phyloP scores from a whole-genome alignment of 2,888 invertebrate species.

The Melipona bicolor region DNA sequence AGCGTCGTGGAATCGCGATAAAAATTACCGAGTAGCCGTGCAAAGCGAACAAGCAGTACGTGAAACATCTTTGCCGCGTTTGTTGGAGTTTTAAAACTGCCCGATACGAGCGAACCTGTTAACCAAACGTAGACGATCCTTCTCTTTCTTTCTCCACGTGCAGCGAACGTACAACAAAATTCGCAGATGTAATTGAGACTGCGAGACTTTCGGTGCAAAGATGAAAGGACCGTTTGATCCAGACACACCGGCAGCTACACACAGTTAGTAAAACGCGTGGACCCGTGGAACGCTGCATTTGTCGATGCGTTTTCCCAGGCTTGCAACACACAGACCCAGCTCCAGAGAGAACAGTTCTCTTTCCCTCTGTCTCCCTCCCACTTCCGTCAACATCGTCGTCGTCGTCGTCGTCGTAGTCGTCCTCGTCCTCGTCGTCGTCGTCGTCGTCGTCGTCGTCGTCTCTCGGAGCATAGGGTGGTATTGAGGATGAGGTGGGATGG shows the following conservation, averaged over 20 bases:
- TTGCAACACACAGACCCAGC: conserved; percentile 51
- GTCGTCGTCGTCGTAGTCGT: conserved; percentile 36
- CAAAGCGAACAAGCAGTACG: not conserved
- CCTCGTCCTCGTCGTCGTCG: conserved; percentile 55
- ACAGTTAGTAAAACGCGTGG: conserved; percentile 36
- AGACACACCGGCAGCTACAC: conserved; percentile 45
- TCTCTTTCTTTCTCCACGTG: not conserved
- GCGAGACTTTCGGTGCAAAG: conserved; percentile 39
- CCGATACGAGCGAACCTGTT: not conserved
- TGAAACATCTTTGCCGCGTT: not conserved
- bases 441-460: conserved; percentile 38
- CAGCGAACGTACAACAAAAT: conserved; percentile 19
- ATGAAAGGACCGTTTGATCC: conserved; percentile 49
- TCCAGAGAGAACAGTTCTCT: conserved; percentile 62
- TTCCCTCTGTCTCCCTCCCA: conserved; percentile 41
- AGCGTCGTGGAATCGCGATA: not conserved
- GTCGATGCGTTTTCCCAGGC: conserved; percentile 58
- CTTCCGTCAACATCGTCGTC: conserved; percentile 37
- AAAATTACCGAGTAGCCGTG: not conserved
- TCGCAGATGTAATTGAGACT: conserved; percentile 43
- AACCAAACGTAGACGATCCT: not conserved
- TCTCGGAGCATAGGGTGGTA: conserved; percentile 70
- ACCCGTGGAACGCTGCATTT: conserved; percentile 47
- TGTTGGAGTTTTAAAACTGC: not conserved
- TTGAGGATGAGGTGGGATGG: conserved; percentile 79